Base-by-base conservation (phyloP, 2,797 vertebrate species). In the Poecilia picta region DNA sequence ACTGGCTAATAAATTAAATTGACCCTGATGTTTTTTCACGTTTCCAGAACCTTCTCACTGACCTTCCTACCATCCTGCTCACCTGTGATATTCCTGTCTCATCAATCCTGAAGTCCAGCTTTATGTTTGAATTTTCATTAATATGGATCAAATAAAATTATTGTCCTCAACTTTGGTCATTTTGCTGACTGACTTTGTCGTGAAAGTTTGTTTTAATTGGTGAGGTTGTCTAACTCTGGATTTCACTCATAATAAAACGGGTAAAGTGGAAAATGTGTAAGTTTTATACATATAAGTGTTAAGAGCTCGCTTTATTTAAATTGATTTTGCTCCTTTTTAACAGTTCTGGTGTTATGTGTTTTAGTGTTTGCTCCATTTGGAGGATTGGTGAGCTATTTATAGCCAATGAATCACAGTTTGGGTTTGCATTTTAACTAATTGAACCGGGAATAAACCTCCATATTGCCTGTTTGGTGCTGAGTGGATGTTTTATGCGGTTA, bases 91-190 rank as follows among this genome's bases (percentile, higher is more conserved):
- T 85, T 83, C 79, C 75, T 73, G 73, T 11, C 8, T 74, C 41
- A 8, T 72, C 79, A 33, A n/a, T 78, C 74, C 70, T 59, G 78
- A 83, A 68, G 77, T 80, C 83, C 83, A 82, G n/a, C 77, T 79
- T 91, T 78, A 81, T 74, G 62, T 86, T 88, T 62, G 31, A 85
- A 41, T 90, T 91, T 85, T 87, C 92, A 90, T 95, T 93, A 82
- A 92, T 94, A 94, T 92, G 93, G 85, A 93, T 90, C 66, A 78
- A 94, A 94, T 94, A 94, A 95, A 94, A 82, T 85, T 83, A 45
- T 41, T 43, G 76, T 82, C 82, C 74, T 73, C 62, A 81, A 73
- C 66, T 49, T 75, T 68, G 6, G 3, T 81, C 2, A 18, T 76
- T 53, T 74, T 11, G 13, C 71, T 73, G 0, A 1, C 0, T 62